Base-by-base conservation (phyloP, 23 tunicate species). In the Styela clava region DNA sequence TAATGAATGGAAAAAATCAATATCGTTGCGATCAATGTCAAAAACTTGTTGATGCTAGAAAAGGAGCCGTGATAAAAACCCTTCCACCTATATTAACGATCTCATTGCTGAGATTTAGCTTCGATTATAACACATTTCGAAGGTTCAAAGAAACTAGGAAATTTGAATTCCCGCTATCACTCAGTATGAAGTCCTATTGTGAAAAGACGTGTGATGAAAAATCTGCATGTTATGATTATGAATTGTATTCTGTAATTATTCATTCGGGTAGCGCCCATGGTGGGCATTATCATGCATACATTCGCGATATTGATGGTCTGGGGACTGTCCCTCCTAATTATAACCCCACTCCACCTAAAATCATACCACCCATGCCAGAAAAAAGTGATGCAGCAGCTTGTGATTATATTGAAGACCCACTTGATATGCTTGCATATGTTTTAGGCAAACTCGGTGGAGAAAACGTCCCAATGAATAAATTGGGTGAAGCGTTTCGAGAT, bases 301-400 rank as follows among this genome's bases (percentile, higher is more conserved):
- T 84, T 2, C 67, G 88, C n/a, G 88, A 84, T 76, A 82, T 84
- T 19, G 88, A 84, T 77, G 88, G 88, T 62, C 82, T 84, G 20
- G 88, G 82, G 22, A 71, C 33, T 35, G 65, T 69, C 29, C 83
- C 81, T 24, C 63, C 80, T 7, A 32, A 84, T 36, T 84, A 77
- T 65, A 29, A 73, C 62, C 69, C 73, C 0, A 31, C 78, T 25
- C 64, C 85, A 18, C 25, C 18, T 34, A 35, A 63, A 77, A 16
- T 23, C 12, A 2, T 21, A 1, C 65, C 81, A 61, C 33, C 25
- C 12, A 30, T 34, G 18, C 27, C 32, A 27, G 21, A 35, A 28
- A 20, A 22, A 19, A 84, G 64, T 31, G 33, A 44, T 1, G 22
- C 64, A 27, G 29, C 1, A 18, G 21, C 34, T 16, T 34, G 9